Base-by-base conservation (phyloP, 2,888 invertebrate species). In the Nowickia ferox region DNA sequence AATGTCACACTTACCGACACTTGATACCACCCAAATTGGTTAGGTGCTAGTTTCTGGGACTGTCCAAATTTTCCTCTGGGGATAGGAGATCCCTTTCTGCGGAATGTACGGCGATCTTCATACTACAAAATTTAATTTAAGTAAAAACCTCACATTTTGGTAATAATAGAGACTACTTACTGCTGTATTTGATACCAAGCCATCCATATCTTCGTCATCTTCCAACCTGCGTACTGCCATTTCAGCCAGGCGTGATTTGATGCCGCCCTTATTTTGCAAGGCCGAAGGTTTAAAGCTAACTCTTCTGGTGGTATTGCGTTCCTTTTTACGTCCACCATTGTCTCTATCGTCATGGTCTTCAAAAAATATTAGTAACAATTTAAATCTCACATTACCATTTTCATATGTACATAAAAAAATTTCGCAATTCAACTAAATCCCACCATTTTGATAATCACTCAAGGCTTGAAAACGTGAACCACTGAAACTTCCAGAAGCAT, bases 21-120 rank as follows among this genome's bases (percentile, higher is more conserved):
- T 93, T 95, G 95, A 90, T 96, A 97, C 96, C 96, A 97, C 71
- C 95, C 95, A 30, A 94, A 92, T 9, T 94, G 91, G 51, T 89
- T 94, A 92, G 88, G 89, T 9, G 89, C 78, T 11, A 92, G 84
- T 86, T 91, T 91, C 13, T 88, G 87, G 1, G 80, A 74, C 22
- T 87, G 87, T 1, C 89, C 90, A 81, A 89, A 88, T 84, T 88
- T 89, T 1, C 90, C 89, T 63, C 88, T 87, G 1, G 92, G 92
- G 69, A 91, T 89, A 3, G 92, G 92, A 6, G 92, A 93, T 66
- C 91, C 91, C 83, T 91, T 92, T 6, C 93, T 89, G 3, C 91
- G 89, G 11, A 88, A 88, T 66, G 89, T 88, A 3, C 88, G 88
- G 57, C 90, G 89, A 19, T 89, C 89, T 44, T 90, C 90, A 88